These are phyloP conservation scores for Poeciliopsis prolifica DNA, from an alignment of 2,113 vertebrate genomes.

Conservation along the genomic window DNA sequence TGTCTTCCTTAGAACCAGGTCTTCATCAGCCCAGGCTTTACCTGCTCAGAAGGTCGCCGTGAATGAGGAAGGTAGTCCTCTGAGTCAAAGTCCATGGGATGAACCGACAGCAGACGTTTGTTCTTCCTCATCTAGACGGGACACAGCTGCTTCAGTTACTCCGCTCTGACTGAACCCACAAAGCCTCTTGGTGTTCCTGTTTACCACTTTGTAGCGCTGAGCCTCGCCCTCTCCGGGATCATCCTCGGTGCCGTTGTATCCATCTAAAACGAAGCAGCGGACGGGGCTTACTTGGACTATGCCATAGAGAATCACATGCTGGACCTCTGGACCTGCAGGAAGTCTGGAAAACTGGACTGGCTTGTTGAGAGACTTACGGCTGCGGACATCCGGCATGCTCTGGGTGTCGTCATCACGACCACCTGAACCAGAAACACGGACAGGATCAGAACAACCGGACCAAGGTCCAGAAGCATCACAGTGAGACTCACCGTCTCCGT, in stretches of 20 bases:
- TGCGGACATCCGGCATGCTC: slow-evolving; percentile 79
- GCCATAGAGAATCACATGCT: not conserved
- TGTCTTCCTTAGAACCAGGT: not conserved
- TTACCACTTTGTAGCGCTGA: slow-evolving; percentile 82
- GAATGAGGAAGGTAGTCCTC: slow-evolving; percentile 85
- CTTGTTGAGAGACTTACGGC: slow-evolving; percentile 66
- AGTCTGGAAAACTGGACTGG: not conserved
- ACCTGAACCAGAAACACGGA: slow-evolving; percentile 52
- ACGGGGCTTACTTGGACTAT: not conserved
- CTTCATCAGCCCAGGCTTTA: slow-evolving; percentile 5
- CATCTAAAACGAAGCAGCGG: slow-evolving; percentile 44
- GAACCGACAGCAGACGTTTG: slow-evolving; percentile 91
- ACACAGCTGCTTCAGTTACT: not conserved
- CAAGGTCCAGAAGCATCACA: not conserved
- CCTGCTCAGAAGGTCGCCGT: slow-evolving; percentile 77
- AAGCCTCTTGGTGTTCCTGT: not conserved
- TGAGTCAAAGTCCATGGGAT: slow-evolving; percentile 87
- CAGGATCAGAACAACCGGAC: not conserved
- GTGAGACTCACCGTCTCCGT: slow-evolving; percentile 70
- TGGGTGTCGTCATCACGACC: slow-evolving; percentile 78
- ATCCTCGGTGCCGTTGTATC: slow-evolving; percentile 72
- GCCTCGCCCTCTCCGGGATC: slow-evolving; percentile 72
- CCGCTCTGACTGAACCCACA: fast-evolving
- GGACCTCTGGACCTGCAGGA: not conserved
- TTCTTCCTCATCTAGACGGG: slow-evolving; percentile 81